Percentiles rank a stretch among this genome's conserved stretches.
Evolutionary conservation across 2,113 vertebrate genomes (phyloP).

Genomic region (Porphyrio hochstetteri): DNA sequence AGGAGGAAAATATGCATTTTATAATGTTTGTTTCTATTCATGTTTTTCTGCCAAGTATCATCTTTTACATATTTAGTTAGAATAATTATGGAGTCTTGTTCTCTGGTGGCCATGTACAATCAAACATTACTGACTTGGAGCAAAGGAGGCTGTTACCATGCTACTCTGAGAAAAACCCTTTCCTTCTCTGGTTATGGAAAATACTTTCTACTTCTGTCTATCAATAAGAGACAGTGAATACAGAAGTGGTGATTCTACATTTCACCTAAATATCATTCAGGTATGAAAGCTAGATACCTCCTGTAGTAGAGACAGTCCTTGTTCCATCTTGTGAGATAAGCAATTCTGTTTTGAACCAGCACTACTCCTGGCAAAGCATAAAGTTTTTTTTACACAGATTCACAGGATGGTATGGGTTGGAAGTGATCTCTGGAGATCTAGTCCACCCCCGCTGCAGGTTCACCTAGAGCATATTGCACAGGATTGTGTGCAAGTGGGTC

Average conservation of each 20-base stretch:
- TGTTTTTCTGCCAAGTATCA: neutral
- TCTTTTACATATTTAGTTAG: neutral
- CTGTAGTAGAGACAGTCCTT: neutral
- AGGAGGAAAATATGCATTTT: neutral
- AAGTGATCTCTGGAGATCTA: no score
- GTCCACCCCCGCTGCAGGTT: no score
- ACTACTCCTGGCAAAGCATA: neutral
- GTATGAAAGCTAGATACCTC: neutral
- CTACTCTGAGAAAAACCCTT: neutral
- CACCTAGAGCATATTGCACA: no score
- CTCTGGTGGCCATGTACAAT: neutral
- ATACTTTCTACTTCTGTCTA: neutral
- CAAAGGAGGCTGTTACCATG: neutral
- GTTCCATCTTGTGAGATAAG: neutral
- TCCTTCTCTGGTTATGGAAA: neutral
- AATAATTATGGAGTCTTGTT: neutral
- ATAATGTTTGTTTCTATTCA: neutral
- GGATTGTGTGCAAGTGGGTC: no score
- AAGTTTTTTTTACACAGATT: neutral
- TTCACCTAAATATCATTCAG: neutral
- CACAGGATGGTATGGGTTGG: no score
- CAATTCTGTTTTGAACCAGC: neutral
- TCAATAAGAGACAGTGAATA: neutral
- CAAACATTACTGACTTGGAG: neutral
- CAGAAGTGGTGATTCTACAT: neutral